Base-by-base conservation (phyloP, 2,888 invertebrate genomes). In the Notodonta ziczac region DNA sequence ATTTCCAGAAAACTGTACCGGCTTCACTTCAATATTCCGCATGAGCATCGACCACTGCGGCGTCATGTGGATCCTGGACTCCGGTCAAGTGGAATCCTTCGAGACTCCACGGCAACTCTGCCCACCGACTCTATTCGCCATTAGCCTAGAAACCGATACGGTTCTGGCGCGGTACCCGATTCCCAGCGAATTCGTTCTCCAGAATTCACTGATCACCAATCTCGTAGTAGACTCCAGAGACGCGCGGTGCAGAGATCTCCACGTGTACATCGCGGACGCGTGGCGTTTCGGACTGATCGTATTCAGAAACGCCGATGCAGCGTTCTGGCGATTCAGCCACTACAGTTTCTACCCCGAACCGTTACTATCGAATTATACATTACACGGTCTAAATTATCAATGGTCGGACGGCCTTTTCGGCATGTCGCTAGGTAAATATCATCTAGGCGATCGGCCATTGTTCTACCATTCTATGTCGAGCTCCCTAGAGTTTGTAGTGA, bases 401-500 rank as follows among this genome's bases (percentile, higher is more conserved):
- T 97, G 97, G 97, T 94, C 96, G 4, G 97, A 97, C 74, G 97
- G 97, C 0, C 89, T 97, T 5, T 97, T 97, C 74, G 97, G 97
- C 0, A 92, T 97, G 87, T 96, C 97, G 0, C 83, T 97, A 58
- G 95, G 96, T 39, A 95, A 95, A 65, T 90, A 89, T 70, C 82
- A 89, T 7, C 83, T 88, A 12, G 88, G 94, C 13, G 96, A 97
- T 70, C 94, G 96, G 53, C 94, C 95, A 0, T 81, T 97, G 2
- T 97, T 96, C 81, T 97, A 97, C 80, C 97, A 97, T 83, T 95
- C 97, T 0, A 96, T 98, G 96, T 97, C 97, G 0, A 96, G 97
- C 81, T 96, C 96, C 69, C 90, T 96, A 51, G 97, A 97, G 85
- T 97, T 97, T 83, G 94, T 95, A 53, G 96, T 97, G 0, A 94